These are phyloP conservation scores for Tympanuchus pallidicinctus DNA, from an alignment of 2,113 vertebrate species.

Conservation along the genomic window DNA sequence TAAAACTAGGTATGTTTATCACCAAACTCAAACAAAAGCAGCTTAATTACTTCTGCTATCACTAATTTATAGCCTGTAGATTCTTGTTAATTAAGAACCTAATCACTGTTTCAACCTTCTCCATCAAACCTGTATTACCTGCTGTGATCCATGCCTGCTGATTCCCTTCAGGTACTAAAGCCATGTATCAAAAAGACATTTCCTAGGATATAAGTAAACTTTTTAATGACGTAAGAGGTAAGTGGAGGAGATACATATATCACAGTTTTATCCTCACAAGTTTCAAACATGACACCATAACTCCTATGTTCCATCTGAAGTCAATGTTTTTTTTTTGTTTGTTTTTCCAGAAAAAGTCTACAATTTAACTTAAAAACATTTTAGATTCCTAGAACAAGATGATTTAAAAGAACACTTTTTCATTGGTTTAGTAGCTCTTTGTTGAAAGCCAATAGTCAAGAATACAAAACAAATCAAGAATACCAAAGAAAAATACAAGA, in stretches of 20 bases:
- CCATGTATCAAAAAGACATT: conserved; percentile 55
- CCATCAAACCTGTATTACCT: conserved; percentile 39
- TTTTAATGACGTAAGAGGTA: conserved; percentile 1
- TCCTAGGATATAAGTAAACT: conserved; percentile 31
- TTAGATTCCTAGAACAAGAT: not conserved
- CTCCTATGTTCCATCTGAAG: not conserved
- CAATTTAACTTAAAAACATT: not conserved
- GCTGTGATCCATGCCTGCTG: conserved; percentile 54
- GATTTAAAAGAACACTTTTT: not conserved
- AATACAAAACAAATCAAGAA: not conserved
- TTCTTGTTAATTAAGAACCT: conserved; percentile 60
- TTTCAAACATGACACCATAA: not conserved
- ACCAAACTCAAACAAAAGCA: conserved; percentile 23
- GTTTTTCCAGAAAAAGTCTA: not conserved
- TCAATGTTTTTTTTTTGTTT: not conserved
- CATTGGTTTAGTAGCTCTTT: not conserved
- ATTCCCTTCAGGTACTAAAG: conserved; percentile 18
- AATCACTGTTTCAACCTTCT: conserved; percentile 62
- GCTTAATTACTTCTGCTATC: conserved; percentile 48
- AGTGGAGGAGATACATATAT: not conserved
- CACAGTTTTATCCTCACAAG: not conserved
- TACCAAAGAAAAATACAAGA: not conserved
- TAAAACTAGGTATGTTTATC: not conserved
- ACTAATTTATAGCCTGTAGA: conserved; percentile 65
- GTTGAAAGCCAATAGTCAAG: not conserved